Evolutionary conservation across 2,797 vertebrate genomes (phyloP).

Genomic region (Spizella passerina): DNA sequence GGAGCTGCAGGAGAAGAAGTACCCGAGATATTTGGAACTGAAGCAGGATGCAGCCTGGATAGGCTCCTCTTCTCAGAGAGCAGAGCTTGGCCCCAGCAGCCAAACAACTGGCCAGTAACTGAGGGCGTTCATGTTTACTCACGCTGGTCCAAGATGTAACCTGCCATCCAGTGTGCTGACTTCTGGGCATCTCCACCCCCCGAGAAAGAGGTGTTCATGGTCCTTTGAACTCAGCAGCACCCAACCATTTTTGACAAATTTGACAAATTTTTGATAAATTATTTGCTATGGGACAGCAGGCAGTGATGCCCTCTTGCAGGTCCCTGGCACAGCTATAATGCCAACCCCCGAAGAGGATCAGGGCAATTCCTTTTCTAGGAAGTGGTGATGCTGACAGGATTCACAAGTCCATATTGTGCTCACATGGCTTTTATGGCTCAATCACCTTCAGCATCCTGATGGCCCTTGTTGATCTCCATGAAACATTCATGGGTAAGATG

Average conservation of each 20-base stretch:
- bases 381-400: not conserved
- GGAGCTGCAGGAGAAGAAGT: not conserved
- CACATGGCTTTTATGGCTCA: not conserved
- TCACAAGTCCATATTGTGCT: not conserved
- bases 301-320: not conserved
- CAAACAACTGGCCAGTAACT: fast-evolving
- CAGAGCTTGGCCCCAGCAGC: not conserved
- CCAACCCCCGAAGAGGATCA: not conserved
- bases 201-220: not conserved
- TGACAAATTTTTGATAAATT: not conserved
- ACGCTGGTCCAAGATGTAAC: not conserved
- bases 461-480: not conserved
- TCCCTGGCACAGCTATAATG: not conserved
- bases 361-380: not conserved
- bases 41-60: not conserved
- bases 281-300: not conserved
- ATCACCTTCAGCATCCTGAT: not conserved
- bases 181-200: not conserved
- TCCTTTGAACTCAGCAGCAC: not conserved
- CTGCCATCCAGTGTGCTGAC: not conserved
- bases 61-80: not conserved
- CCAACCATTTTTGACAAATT: not conserved
- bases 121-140: not conserved
- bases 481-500: not conserved
- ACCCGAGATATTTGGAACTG: not conserved